A percentile compares a stretch with the other conserved stretches of the same genome.
Conservation (phyloP, 2,113 vertebrate genomes). For the Nymphicus hollandicus region DNA sequence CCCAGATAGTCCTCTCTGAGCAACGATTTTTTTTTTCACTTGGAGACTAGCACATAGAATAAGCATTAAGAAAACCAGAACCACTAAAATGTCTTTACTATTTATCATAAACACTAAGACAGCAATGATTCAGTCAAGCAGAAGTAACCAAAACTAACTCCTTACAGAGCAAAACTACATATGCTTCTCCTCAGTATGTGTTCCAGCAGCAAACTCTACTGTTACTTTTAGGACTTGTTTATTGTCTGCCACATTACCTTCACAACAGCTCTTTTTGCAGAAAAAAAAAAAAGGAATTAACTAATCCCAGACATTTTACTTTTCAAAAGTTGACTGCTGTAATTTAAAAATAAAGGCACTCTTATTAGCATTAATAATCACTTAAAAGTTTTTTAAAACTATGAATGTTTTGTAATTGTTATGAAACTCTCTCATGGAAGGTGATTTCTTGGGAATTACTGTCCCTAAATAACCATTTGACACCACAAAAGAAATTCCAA, state of each 20-base stretch:
- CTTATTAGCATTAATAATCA: not conserved
- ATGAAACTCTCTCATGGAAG: not conserved
- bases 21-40: not conserved
- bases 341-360: not conserved
- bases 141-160: not conserved
- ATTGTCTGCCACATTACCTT: not conserved
- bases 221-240: not conserved
- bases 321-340: not conserved
- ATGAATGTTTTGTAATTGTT: not conserved
- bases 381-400: not conserved
- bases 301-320: not conserved
- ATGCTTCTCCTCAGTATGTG: not conserved
- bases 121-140: not conserved
- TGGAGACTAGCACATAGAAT: accelerated
- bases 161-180: not conserved
- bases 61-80: not conserved
- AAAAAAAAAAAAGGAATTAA: not conserved
- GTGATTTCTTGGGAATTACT: not conserved
- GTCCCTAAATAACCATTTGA: not conserved
- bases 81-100: not conserved
- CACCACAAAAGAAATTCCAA: not conserved
- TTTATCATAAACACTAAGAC: not conserved
- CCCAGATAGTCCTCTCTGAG: not conserved
- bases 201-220: not conserved
- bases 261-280: not conserved